A percentile compares a stretch with the other conserved stretches of the same genome.
These are phyloP conservation scores for Nymphicus hollandicus DNA, from an alignment of 2,113 vertebrate species.

Conservation along the genomic window DNA sequence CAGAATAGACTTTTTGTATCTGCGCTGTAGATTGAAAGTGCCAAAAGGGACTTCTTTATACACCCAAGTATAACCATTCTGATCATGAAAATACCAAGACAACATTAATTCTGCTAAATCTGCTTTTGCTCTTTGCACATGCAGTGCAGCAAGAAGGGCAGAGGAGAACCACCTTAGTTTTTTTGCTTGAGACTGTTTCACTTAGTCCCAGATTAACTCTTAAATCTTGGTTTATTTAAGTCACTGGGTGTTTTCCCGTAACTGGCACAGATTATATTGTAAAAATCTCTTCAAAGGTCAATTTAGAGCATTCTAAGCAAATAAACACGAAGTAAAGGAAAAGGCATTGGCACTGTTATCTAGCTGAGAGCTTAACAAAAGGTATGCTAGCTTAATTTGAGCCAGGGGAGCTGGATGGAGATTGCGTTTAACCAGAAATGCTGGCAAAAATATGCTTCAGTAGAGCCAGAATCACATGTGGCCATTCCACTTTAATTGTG, in stretches of 20 bases:
- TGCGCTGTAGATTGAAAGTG: neutral
- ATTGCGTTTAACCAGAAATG: conserved; percentile 51
- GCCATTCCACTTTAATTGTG: conserved; percentile 64
- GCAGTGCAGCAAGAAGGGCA: neutral
- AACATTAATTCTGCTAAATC: neutral
- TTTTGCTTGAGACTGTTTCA: neutral
- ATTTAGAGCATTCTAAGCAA: conserved; percentile 11
- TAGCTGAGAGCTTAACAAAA: conserved; percentile 14
- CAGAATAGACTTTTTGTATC: neutral
- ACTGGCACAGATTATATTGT: neutral
- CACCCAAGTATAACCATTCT: neutral
- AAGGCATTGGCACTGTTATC: neutral
- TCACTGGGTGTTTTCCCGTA: neutral
- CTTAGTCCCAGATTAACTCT: neutral
- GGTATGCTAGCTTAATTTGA: conserved; percentile 57
- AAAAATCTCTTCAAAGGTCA: conserved; percentile 14
- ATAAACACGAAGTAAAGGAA: conserved; percentile 22
- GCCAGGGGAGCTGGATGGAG: conserved; percentile 48
- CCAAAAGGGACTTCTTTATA: neutral
- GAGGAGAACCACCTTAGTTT: neutral
- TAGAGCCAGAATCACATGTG: conserved; percentile 62
- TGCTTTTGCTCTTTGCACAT: neutral
- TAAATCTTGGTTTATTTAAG: neutral
- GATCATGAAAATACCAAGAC: neutral
- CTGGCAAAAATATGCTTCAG: conserved; percentile 50